Evolutionary conservation across 2,888 invertebrate species (phyloP), one percentile per base, ranked within the genome.

Genomic region (Drosophila cognata): DNA sequence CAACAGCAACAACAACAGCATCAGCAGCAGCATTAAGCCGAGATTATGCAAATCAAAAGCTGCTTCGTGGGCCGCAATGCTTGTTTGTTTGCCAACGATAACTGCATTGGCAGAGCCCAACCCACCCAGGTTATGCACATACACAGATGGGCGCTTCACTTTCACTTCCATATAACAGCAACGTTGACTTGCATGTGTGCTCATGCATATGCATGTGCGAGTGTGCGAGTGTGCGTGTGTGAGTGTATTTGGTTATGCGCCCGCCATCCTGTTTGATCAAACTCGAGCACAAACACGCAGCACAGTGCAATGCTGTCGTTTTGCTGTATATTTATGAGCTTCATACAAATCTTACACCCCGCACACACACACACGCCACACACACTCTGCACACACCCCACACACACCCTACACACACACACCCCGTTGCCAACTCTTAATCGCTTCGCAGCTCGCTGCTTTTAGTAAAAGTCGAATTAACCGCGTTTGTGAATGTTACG

Each of bases 281-380:
- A 86, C 81, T 68, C 75, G 48, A 70, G 68, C 83, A 71, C 70
- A 82, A 71, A 63, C 66, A 64, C 21, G 58, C 59, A 64, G 36
- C 63, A 65, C 60, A 77, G 57, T 58, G 72, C 75, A 78, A 64
- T 78, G 64, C 59, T 73, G 58, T 62, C 52, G 59, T 71, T 65
- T 75, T 53, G 63, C 80, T 89, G 84, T 87, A 84, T 89, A 88
- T 84, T 87, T 89, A 88, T 85, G 85, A 82, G 89, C 66, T 77
- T 65, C 62, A 68, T 61, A 53, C 48, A 48, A 51, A 51, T 46
- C 21, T 25, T 21, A 8, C 21, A 21, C 21, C 11, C n/a, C 16
- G 7, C 8, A 25, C 28, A 10, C 25, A 11, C 10, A 16, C 6
- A 21, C 21, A 5, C 21, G 21, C 21, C 5, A 2, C 13, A 2